Evolutionary conservation across 1,140 invertebrate genomes (phyloP).

Genomic region (Caenorhabditis latens): DNA sequence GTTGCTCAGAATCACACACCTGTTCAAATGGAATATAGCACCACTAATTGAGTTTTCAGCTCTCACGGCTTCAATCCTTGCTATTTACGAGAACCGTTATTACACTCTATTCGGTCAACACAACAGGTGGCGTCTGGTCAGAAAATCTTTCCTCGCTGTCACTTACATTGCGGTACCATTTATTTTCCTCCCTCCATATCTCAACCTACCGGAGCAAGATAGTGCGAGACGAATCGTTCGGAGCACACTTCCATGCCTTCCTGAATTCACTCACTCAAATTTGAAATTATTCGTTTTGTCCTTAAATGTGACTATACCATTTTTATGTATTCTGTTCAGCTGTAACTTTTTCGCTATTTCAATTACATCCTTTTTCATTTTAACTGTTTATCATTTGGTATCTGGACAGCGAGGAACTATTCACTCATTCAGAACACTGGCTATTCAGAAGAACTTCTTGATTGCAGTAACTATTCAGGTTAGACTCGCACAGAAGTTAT

Average conservation of each 20-base stretch:
- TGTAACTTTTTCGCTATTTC: not conserved
- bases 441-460: not conserved
- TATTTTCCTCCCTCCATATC: not conserved
- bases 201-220: not conserved
- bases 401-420: not conserved
- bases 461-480: not conserved
- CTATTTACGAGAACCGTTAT: not conserved
- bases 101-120: not conserved
- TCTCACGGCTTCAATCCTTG: not conserved
- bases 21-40: too few species aligned
- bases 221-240: not conserved
- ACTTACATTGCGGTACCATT: not conserved
- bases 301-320: not conserved
- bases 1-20: too few species aligned
- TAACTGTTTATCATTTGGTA: not conserved
- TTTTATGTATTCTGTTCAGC: not conserved
- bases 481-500: not conserved
- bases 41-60: not conserved
- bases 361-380: not conserved
- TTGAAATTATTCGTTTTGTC: not conserved
- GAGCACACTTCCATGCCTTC: not conserved
- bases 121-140: not conserved
- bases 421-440: not conserved
- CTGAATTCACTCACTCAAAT: not conserved
- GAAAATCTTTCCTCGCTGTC: not conserved